Percentiles rank a stretch among this genome's conserved stretches.
phyloP scores from a whole-genome alignment of 2,113 vertebrate genomes.

The Chloebia gouldiae region DNA sequence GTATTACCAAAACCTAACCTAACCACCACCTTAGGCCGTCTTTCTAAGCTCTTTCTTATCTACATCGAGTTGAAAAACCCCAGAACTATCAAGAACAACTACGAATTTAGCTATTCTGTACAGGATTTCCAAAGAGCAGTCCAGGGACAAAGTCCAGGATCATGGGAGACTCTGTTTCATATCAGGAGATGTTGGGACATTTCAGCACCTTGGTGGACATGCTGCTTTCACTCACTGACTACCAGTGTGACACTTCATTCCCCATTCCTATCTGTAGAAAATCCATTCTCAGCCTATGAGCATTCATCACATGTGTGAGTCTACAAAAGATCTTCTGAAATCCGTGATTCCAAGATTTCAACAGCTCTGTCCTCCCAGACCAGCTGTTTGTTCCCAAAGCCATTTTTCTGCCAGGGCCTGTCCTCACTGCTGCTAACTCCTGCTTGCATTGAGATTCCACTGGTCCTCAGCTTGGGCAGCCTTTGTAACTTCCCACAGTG shows the following conservation, averaged over 20 bases:
- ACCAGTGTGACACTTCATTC: not conserved
- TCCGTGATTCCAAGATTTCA: not conserved
- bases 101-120: not conserved
- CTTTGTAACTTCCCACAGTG: not conserved
- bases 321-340: not conserved
- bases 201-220: not conserved
- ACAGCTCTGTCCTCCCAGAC: not conserved
- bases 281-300: not conserved
- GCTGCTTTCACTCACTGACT: not conserved
- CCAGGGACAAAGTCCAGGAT: not conserved
- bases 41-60: not conserved
- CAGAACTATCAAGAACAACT: not conserved
- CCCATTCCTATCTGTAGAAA: not conserved
- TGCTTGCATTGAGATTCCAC: not conserved
- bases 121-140: not conserved
- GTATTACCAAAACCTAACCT: not conserved
- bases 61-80: not conserved
- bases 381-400: not conserved
- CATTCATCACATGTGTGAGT: not conserved
- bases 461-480: accelerated
- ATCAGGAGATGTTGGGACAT: not conserved
- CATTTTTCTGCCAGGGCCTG: not conserved
- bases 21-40: not conserved
- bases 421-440: not conserved
- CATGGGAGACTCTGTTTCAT: not conserved